phyloP scores from a whole-genome alignment of 2,113 vertebrate genomes.

The Trogon melanurus region DNA sequence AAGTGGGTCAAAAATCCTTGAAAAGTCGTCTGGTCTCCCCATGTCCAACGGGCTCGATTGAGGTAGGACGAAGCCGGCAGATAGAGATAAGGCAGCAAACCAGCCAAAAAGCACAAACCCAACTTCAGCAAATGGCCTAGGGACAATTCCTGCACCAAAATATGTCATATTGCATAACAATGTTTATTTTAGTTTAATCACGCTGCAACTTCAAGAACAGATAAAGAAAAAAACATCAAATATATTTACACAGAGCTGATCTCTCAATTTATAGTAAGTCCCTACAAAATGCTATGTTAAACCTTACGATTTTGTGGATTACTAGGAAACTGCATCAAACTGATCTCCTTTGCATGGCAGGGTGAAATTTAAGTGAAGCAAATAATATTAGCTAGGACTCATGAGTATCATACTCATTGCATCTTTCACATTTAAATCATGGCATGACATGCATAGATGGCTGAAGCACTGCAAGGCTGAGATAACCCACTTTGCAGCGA shows the following conservation, averaged over 20 bases:
- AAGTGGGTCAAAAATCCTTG: slow-evolving; percentile 92
- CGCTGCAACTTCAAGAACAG: slow-evolving; percentile 71
- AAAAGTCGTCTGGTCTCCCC: slow-evolving; percentile 96
- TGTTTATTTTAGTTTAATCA: slow-evolving; percentile 65
- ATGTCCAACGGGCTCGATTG: slow-evolving; percentile 92
- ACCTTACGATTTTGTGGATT: slow-evolving; percentile 75
- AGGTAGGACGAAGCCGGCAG: slow-evolving; percentile 90
- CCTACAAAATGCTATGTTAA: slow-evolving; percentile 73
- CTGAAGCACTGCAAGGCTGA: slow-evolving; percentile 66
- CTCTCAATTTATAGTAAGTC: slow-evolving; percentile 78
- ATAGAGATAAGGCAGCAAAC: slow-evolving; percentile 92
- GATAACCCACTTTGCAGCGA: slow-evolving; percentile 73
- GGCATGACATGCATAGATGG: slow-evolving; percentile 74
- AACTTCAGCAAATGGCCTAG: slow-evolving; percentile 74
- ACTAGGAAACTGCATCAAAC: slow-evolving; percentile 76
- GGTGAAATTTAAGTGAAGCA: slow-evolving; percentile 78
- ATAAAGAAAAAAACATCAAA: slow-evolving; percentile 74
- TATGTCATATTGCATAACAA: slow-evolving; percentile 36
- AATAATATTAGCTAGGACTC: slow-evolving; percentile 74
- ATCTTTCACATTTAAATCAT: slow-evolving; percentile 77
- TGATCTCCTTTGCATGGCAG: slow-evolving; percentile 75
- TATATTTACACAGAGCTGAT: slow-evolving; percentile 75
- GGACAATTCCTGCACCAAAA: slow-evolving; percentile 86
- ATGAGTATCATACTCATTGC: slow-evolving; percentile 68
- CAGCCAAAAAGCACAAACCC: slow-evolving; percentile 82